Conservation (phyloP, 2,113 vertebrate genomes). For the Lamprologus tigripictilis region DNA sequence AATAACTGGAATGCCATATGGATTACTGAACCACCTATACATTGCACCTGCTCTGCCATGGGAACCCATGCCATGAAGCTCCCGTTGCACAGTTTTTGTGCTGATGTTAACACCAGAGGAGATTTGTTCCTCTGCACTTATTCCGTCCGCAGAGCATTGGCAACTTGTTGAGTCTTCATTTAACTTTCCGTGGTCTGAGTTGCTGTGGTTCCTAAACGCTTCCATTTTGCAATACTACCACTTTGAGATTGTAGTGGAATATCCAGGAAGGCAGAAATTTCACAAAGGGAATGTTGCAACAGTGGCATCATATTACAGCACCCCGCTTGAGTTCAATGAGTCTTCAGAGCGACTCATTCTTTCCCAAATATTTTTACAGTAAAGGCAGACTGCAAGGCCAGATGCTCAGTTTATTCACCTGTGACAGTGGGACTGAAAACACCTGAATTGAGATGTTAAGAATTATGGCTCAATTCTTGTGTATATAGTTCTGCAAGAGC, state of each 20-base stretch:
- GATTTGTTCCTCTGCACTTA: not conserved
- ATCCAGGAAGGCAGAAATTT: not conserved
- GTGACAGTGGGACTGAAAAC: not conserved
- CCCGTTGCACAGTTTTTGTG: not conserved
- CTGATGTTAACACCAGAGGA: not conserved
- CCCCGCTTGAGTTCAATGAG: not conserved
- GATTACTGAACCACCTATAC: not conserved
- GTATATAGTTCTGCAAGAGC: not conserved
- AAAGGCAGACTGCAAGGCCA: not conserved
- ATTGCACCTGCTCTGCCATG: not conserved
- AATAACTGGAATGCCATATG: not conserved
- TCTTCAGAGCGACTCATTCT: not conserved
- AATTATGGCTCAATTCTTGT: not conserved
- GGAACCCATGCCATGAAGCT: not conserved
- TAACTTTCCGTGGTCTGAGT: not conserved
- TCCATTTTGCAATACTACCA: not conserved
- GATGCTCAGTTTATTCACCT: not conserved
- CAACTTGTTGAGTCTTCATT: not conserved
- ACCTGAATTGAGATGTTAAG: not conserved
- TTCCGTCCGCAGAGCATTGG: not conserved
- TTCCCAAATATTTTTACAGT: not conserved
- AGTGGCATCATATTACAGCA: not conserved
- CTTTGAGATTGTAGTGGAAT: not conserved
- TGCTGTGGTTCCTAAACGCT: not conserved
- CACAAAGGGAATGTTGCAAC: not conserved